Evolutionary conservation across 2,797 vertebrate genomes (phyloP).

Genomic region (Oreochromis grahami): DNA sequence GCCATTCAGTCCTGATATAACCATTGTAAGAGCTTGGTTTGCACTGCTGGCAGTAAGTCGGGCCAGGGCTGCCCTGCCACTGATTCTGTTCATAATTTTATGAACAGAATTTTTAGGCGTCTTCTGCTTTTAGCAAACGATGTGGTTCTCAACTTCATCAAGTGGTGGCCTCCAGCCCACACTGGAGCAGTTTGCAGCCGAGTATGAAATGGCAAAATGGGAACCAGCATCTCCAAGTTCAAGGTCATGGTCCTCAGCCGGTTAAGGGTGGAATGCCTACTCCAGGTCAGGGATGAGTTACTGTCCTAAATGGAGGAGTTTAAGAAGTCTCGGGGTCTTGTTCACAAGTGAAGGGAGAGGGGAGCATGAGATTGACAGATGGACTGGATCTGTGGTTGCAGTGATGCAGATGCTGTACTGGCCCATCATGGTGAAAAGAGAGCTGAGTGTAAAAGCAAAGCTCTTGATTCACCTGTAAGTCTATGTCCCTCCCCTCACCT

Average conservation of each 20-base stretch:
- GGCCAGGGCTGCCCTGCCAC: not conserved
- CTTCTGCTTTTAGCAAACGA: not conserved
- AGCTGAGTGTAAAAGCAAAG: not conserved
- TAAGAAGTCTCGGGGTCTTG: not conserved
- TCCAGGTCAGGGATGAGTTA: not conserved
- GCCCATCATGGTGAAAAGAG: not conserved
- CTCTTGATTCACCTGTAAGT: accelerated
- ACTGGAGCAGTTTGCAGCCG: not conserved
- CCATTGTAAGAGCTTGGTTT: not conserved
- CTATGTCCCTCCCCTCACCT: accelerated
- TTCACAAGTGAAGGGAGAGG: not conserved
- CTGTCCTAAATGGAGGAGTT: not conserved
- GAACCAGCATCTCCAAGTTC: not conserved
- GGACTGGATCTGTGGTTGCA: not conserved
- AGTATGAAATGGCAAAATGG: accelerated
- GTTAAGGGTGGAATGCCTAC: not conserved
- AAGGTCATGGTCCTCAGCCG: not conserved
- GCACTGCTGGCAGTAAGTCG: not conserved
- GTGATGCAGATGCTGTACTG: not conserved
- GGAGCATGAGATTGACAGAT: not conserved
- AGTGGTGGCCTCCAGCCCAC: not conserved
- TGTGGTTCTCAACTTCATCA: not conserved
- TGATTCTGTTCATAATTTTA: not conserved
- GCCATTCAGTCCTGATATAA: not conserved
- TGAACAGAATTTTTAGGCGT: not conserved